Evolutionary conservation across 1,140 invertebrate species (phyloP), one percentile per base, ranked within the genome.

Genomic region (Scaptomyza hsui): DNA sequence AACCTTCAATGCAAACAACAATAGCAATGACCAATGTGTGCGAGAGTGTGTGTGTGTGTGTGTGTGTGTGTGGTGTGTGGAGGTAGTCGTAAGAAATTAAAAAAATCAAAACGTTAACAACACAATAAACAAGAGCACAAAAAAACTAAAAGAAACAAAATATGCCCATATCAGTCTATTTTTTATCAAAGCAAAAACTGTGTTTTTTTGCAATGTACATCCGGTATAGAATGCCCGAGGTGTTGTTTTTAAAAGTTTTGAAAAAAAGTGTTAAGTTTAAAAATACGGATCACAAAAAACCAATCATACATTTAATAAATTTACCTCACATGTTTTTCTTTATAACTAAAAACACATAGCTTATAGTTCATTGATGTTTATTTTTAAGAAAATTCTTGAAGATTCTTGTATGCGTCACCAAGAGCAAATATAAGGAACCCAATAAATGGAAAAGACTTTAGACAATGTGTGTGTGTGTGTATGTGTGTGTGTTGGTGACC

Each of bases 1-100:
- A 85, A 85, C 81, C 81, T 85, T 86, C 73, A 64, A 39, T 71
- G 71, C 35, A 70, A 56, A 63, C 51, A 70, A 71, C 52, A 74
- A 79, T 62, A 35, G 41, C 64, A 70, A 76, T 57, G 79, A 70
- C 68, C 35, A 64, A 24, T 47, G 45, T 37, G 21, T 56, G 47
- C 44, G 12, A 32, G n/a, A 21, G 6, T 52, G 26, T 45, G 51
- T 42, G 59, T 60, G 51, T 19, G 26, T 26, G 4, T 24, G 19
- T 24, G 13, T 26, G 39, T 44, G 24, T 35, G 10, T 59, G 7
- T 42, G 44, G 48, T n/a, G n/a, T n/a, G n/a, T n/a, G n/a, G n/a
- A n/a, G n/a, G n/a, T n/a, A n/a, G 19, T 35, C 15, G 19, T 10
- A 59, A 59, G 37, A 47, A 15, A 26, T 44, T 44, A n/a, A n/a